Base-by-base conservation (phyloP, 1,140 invertebrate species). In the Ceratina calcarata region DNA sequence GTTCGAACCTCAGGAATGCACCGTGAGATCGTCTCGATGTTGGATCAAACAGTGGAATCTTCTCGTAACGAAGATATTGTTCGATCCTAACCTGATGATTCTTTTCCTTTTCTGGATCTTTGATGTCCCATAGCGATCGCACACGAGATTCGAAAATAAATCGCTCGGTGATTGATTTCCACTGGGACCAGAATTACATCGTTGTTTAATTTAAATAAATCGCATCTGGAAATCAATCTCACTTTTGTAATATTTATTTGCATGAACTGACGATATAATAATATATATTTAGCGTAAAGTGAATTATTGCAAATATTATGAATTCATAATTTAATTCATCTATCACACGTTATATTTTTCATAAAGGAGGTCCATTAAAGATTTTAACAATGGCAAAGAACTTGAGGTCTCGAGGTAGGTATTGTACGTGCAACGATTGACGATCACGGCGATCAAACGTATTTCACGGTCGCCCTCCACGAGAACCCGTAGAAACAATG, bases 11-110 rank as follows among this genome's bases (percentile, higher is more conserved):
- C 58, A 67, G 13, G 68, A 64, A 84, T 70, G 45, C 62, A 66
- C 55, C n/a, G 62, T 72, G 78, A 84, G 45, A 78, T 86, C 77
- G 32, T 67, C 53, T 75, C 69, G 73, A 77, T 83, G 71, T 55
- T 60, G 68, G 74, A 86, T 78, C 84, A 72, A 81, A 81, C 78
- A 83, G 78, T 75, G 68, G 83, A 51, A 71, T 85, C 61, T 70
- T 37, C 22, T 55, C 62, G 60, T 78, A 78, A 78, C 76, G 76
- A 78, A 72, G 60, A 55, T 65, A 78, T 78, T 78, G 76, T 78
- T 78, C 76, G 68, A 53, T 53, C 37, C 51, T 55, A 78, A 57
- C 69, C 37, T 57, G 22, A 72, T n/a, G n/a, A 24, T 37, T 20
- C 32, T 55, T 58, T 64, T 27, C 49, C 57, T 45, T 24, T 22